phyloP scores from a whole-genome alignment of 2,113 vertebrate species.

The Cyphomyrus discorhynchus region DNA sequence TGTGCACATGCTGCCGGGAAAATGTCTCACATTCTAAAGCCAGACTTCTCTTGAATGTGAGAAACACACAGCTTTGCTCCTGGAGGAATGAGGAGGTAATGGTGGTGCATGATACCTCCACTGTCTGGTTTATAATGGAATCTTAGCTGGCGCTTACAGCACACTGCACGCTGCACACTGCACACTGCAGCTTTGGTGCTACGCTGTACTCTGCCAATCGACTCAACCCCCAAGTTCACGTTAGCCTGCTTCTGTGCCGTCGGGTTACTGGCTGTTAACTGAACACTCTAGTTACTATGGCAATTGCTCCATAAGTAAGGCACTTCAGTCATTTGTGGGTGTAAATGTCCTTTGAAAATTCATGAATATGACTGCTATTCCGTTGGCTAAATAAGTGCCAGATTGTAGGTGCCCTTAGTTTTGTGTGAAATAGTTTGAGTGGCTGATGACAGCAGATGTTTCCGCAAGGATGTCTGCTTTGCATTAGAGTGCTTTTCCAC shows the following conservation, averaged over 20 bases:
- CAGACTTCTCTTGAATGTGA: background rate
- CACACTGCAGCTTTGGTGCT: background rate
- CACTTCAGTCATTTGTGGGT: background rate
- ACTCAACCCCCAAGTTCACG: background rate
- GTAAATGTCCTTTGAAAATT: background rate
- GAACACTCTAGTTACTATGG: background rate
- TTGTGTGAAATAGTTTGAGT: constrained; percentile 13
- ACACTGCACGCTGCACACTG: background rate
- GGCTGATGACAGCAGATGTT: constrained; percentile 12
- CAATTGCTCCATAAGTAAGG: background rate
- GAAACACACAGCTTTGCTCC: background rate
- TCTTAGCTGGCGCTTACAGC: background rate
- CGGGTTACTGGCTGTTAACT: background rate
- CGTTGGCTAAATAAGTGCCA: constrained; percentile 18
- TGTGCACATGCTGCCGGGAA: background rate
- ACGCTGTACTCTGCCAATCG: background rate
- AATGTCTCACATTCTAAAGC: background rate
- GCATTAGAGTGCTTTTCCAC: constrained; percentile 38
- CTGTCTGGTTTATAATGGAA: background rate
- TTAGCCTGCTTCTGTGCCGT: background rate
- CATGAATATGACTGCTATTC: constrained; percentile 12
- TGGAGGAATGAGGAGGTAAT: background rate
- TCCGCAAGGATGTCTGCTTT: constrained; percentile 18
- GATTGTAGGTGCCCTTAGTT: constrained; percentile 20
- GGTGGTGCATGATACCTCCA: background rate